These are phyloP conservation scores for Frankliniella intonsa DNA, from an alignment of 2,888 invertebrate species.

Conservation along the genomic window DNA sequence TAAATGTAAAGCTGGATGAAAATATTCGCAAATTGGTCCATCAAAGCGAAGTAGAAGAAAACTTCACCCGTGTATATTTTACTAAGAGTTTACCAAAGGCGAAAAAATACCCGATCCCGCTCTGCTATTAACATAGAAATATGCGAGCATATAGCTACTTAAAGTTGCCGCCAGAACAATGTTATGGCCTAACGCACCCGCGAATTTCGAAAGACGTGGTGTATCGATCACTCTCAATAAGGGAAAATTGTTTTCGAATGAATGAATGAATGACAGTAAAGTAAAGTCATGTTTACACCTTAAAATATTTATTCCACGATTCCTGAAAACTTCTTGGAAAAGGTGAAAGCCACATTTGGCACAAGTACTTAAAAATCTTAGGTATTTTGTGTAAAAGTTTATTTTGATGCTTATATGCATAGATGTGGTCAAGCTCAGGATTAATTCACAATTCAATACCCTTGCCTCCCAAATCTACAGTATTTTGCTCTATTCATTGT, in stretches of 20 bases:
- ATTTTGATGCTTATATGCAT: neutral
- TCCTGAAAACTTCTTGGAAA: neutral
- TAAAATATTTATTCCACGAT: neutral
- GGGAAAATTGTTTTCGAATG: neutral
- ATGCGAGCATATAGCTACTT: neutral
- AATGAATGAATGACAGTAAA: neutral
- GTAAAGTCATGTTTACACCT: neutral
- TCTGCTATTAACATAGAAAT: neutral
- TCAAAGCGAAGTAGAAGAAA: neutral
- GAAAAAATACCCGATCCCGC: no score
- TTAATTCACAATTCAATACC: no score
- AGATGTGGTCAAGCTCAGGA: neutral
- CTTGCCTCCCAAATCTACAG: no score
- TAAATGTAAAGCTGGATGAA: neutral
- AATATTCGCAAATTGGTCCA: neutral
- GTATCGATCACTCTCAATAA: neutral
- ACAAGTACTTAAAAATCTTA: neutral
- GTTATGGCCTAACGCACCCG: no score
- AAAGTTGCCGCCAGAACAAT: neutral
- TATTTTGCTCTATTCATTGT: no score
- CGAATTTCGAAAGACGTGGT: neutral
- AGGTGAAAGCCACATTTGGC: neutral
- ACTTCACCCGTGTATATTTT: no score
- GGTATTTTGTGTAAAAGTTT: neutral
- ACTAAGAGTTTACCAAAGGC: no score